Base-by-base conservation (phyloP, 2,797 vertebrate genomes). In the Myotis vivesi region DNA sequence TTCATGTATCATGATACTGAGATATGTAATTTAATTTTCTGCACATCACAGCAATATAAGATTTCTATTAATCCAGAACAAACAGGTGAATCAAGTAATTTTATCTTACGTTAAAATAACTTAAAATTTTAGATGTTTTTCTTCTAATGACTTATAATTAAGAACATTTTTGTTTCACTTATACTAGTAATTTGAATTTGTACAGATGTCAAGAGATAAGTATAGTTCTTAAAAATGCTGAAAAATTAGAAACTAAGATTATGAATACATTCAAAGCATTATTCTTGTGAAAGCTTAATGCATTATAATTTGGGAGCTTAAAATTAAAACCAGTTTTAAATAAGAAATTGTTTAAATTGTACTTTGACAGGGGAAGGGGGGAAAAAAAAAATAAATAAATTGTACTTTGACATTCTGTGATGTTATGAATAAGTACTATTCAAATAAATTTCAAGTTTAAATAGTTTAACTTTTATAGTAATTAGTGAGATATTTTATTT, bases 381-480 rank as follows among this genome's bases (percentile, higher is more conserved):
- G n/a, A n/a, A n/a, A n/a, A n/a, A n/a, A n/a, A n/a, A n/a, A n/a
- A n/a, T n/a, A n/a, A n/a, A n/a, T 89, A 38, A 88, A 91, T 92
- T 95, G 53, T 17, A 49, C 30, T 87, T 87, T 88, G 72, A 82
- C 13, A 38, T 92, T 95, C 19, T 87, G 38, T 95, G 75, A 86
- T 93, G n/a, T 76, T 93, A 53, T 84, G 71, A 92, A 92, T 88
- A 96, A 96, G 84, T 91, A 7, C 30, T 91, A 73, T 90, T 95
- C 23, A 95, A 57, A 72, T 81, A 93, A 23, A 64, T 92, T 93
- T 94, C 85, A 93, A 89, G 85, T 88, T 91, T 83, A 94, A 94
- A 25, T 91, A 89, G 71, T 20, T 93, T 80, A 89, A 80, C 64
- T 92, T 96, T 71, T 84, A 28, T 88, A 73, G 33, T 83, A 92